Percentiles rank a stretch among this genome's conserved stretches.
Conservation (phyloP, 2,113 vertebrate species). For the Holacanthus passer region DNA sequence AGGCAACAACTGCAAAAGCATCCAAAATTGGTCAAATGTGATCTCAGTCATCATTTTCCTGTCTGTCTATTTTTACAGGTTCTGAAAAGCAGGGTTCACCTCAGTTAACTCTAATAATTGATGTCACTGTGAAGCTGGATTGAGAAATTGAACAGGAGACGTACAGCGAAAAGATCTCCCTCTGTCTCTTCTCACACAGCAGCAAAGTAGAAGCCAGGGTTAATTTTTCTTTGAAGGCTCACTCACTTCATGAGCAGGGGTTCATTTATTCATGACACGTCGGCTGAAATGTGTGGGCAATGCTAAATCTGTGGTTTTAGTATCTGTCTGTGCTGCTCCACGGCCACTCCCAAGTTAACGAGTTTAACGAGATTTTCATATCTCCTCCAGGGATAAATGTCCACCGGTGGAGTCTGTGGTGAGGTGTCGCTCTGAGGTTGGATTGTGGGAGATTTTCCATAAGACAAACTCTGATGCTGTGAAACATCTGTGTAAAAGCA, state of each 20-base stretch:
- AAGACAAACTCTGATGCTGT: neutral
- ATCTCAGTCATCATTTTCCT: conserved; percentile 10
- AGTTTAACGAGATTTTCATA: neutral
- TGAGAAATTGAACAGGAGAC: conserved; percentile 20
- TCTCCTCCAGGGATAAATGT: neutral
- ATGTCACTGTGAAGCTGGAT: conserved; percentile 22
- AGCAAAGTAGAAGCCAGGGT: conserved; percentile 3
- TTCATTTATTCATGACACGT: neutral
- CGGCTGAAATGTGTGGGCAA: neutral
- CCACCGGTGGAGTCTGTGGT: neutral
- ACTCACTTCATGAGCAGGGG: neutral
- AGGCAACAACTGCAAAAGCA: neutral
- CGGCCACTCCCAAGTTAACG: neutral
- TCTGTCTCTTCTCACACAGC: conserved; percentile 2
- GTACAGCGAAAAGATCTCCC: neutral
- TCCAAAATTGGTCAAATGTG: neutral
- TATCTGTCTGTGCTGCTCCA: neutral
- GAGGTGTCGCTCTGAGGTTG: neutral
- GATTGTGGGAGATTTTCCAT: neutral
- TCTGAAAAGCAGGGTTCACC: conserved; percentile 39
- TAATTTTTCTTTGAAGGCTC: conserved; percentile 25
- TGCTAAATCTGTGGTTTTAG: neutral
- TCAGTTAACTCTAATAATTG: conserved; percentile 30
- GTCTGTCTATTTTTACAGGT: neutral
- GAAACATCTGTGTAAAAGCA: neutral